Evolutionary conservation across 2,113 vertebrate genomes (phyloP).

Genomic region (Nyctereutes procyonoides): DNA sequence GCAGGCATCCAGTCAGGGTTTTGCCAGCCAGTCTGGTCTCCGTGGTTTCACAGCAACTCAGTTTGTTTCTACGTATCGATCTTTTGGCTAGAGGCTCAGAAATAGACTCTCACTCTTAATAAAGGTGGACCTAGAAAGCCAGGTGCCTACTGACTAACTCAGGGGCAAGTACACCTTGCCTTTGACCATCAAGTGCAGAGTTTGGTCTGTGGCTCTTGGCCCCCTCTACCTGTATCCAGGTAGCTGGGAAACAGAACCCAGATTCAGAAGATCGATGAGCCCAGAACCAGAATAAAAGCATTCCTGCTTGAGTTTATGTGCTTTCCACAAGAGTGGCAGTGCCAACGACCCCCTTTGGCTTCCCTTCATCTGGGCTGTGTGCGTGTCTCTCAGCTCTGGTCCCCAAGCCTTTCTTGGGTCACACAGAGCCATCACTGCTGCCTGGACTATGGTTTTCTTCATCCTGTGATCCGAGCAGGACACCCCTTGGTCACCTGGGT

Average conservation of each 20-base stretch:
- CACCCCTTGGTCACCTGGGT: background rate
- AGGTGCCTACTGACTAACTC: background rate
- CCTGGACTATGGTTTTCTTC: background rate
- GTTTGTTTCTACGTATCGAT: background rate
- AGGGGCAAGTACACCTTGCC: background rate
- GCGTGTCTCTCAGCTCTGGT: background rate
- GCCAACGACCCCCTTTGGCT: background rate
- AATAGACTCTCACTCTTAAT: background rate
- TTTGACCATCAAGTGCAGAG: background rate
- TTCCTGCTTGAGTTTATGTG: background rate
- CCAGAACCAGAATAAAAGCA: background rate
- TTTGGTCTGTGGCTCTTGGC: background rate
- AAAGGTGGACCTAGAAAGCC: conserved; percentile 2
- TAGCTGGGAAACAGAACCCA: background rate
- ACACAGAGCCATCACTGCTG: background rate
- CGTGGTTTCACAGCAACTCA: background rate
- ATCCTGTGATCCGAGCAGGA: background rate
- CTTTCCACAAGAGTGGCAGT: background rate
- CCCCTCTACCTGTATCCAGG: background rate
- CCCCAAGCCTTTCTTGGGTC: background rate
- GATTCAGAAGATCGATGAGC: background rate
- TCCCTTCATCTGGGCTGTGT: background rate
- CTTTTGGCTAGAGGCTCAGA: background rate
- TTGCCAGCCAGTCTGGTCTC: background rate
- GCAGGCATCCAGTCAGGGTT: background rate